Evolutionary conservation across 2,888 invertebrate species (phyloP).

Genomic region (Amphimallon solstitiale): DNA sequence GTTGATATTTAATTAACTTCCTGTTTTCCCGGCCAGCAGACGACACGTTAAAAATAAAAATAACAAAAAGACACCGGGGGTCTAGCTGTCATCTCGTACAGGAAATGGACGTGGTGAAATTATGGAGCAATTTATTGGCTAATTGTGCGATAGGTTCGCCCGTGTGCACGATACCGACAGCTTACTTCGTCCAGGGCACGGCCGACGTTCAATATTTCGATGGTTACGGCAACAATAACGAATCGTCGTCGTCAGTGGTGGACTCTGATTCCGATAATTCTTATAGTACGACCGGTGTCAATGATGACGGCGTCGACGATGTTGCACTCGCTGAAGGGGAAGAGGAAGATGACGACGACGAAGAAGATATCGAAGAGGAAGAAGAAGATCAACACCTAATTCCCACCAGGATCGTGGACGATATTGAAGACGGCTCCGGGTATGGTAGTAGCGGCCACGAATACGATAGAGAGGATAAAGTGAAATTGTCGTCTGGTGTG

Average conservation of each 20-base stretch:
- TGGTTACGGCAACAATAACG: slow-evolving; percentile 39
- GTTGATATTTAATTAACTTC: slow-evolving; percentile 34
- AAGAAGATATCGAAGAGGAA: slow-evolving; percentile 12
- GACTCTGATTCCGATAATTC: slow-evolving; percentile 37
- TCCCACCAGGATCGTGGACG: slow-evolving; percentile 18
- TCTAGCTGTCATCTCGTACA: neutral
- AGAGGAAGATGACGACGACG: slow-evolving; percentile 33
- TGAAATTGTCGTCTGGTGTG: neutral
- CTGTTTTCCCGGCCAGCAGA: slow-evolving; percentile 7
- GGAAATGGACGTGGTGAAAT: slow-evolving; percentile 46
- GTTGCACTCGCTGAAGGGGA: slow-evolving; percentile 40
- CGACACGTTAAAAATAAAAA: neutral
- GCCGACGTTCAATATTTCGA: slow-evolving; percentile 42
- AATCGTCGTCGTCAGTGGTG: slow-evolving; percentile 32
- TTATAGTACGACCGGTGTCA: slow-evolving; percentile 31
- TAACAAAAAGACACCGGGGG: too few species aligned
- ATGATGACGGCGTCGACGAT: slow-evolving; percentile 40
- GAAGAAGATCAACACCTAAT: neutral
- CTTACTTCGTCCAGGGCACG: slow-evolving; percentile 44
- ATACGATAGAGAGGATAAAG: neutral
- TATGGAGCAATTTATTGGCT: slow-evolving; percentile 46
- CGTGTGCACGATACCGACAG: slow-evolving; percentile 43
- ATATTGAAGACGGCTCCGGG: slow-evolving; percentile 25
- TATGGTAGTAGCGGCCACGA: slow-evolving; percentile 30
- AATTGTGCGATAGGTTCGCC: slow-evolving; percentile 44